Evolutionary conservation across 2,888 invertebrate species (phyloP).

Genomic region (Parasteatoda lunata): DNA sequence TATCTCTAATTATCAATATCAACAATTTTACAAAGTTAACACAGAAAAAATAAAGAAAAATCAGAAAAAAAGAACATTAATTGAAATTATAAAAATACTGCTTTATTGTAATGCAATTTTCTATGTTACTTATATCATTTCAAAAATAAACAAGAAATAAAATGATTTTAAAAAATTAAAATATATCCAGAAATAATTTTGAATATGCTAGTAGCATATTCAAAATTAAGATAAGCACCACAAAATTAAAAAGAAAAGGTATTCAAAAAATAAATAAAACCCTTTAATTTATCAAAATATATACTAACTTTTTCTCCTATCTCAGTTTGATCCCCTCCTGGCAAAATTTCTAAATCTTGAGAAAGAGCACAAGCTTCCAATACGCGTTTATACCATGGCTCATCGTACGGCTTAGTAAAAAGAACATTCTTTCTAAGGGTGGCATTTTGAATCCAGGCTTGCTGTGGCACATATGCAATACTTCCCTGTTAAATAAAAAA

Average conservation of each 20-base stretch:
- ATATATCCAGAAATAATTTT: too few species aligned
- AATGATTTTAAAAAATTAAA: too few species aligned
- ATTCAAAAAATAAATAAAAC: not conserved
- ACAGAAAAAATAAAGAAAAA: too few species aligned
- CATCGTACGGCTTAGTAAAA: conserved; percentile 86
- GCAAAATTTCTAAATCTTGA: conserved; percentile 93
- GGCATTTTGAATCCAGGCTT: conserved; percentile 98
- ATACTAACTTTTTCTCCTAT: conserved; percentile 91
- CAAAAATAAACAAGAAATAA: too few species aligned
- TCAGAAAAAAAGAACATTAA: too few species aligned
- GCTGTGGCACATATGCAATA: conserved; percentile 91
- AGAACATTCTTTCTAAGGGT: conserved; percentile 93
- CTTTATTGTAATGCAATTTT: too few species aligned
- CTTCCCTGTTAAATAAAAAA: conserved; percentile 75
- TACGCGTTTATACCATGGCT: conserved; percentile 83
- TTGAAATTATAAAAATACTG: too few species aligned
- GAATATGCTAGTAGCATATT: too few species aligned
- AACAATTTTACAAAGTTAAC: too few species aligned
- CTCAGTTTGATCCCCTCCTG: conserved; percentile 97
- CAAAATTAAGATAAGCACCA: too few species aligned
- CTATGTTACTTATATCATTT: too few species aligned
- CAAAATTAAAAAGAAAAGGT: not conserved
- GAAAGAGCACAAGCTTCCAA: conserved; percentile 92
- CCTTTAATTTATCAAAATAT: not conserved
- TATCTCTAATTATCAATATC: too few species aligned